Evolutionary conservation across 2,888 invertebrate genomes (phyloP).

Genomic region (Folsomia manolachei): DNA sequence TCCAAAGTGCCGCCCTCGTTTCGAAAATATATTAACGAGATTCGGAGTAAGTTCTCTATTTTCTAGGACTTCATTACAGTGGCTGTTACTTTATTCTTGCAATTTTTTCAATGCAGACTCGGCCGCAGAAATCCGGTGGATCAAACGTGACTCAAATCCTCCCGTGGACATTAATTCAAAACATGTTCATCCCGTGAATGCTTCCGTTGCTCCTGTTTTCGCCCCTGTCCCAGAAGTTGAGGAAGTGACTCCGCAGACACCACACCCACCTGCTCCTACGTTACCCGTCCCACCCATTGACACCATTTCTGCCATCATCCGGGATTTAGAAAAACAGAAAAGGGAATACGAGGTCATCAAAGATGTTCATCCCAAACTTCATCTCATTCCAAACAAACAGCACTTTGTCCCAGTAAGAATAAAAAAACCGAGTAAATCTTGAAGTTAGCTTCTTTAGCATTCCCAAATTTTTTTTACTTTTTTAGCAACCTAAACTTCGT

Average conservation of each 20-base stretch:
- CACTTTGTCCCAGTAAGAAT: neutral
- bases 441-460: neutral
- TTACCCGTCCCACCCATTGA: neutral
- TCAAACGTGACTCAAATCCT: too few species aligned
- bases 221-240: too few species aligned
- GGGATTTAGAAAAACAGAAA: neutral
- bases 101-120: too few species aligned
- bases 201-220: too few species aligned
- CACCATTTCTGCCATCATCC: neutral
- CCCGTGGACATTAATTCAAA: too few species aligned
- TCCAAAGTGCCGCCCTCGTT: neutral
- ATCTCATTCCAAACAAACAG: neutral
- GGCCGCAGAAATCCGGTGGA: too few species aligned
- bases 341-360: too few species aligned
- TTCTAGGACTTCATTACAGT: too few species aligned
- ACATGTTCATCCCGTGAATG: too few species aligned
- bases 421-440: too few species aligned
- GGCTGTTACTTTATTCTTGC: too few species aligned
- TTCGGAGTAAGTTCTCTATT: conserved; percentile 1
- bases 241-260: too few species aligned
- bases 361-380: neutral
- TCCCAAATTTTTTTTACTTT: neutral
- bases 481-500: neutral
- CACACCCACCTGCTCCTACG: neutral
- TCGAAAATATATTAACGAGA: neutral